Percentiles rank a stretch among this genome's conserved stretches.
Conservation (phyloP, 1,140 invertebrate species). For the Dendroctonus valens region DNA sequence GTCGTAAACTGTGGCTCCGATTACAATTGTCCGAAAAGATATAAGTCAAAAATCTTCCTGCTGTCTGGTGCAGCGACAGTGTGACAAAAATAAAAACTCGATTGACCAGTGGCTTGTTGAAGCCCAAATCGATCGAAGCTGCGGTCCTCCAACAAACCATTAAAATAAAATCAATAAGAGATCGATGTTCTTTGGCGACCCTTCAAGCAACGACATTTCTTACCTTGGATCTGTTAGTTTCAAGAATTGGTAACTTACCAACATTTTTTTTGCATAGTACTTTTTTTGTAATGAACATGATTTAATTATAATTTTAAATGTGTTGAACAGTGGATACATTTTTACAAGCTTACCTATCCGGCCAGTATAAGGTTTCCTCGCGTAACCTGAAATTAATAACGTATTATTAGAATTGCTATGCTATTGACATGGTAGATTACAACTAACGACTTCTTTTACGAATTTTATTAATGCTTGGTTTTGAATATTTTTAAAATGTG, state of each 20-base stretch:
- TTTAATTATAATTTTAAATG: no score
- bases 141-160: slow-evolving; percentile 13
- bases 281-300: no score
- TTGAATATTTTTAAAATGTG: no score
- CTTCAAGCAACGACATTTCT: slow-evolving; percentile 1
- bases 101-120: slow-evolving; percentile 24
- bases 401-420: no score
- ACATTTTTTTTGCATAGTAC: no score
- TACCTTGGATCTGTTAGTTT: no score
- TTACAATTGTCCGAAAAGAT: not conserved
- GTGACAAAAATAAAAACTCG: slow-evolving; percentile 33
- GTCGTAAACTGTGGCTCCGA: no score
- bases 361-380: slow-evolving; percentile 45
- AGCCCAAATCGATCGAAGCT: slow-evolving; percentile 25
- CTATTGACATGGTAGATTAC: no score
- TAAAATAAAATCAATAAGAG: slow-evolving; percentile 22
- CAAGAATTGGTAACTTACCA: no score
- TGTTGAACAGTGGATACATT: not conserved
- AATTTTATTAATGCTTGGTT: no score
- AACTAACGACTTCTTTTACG: no score
- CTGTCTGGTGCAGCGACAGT: slow-evolving; percentile 21
- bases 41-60: slow-evolving; percentile 12
- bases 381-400: slow-evolving; percentile 42
- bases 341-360: slow-evolving; percentile 41
- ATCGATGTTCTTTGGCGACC: slow-evolving; percentile 10